Conservation (phyloP, 1,140 invertebrate species). For the Bombus waltoni region DNA sequence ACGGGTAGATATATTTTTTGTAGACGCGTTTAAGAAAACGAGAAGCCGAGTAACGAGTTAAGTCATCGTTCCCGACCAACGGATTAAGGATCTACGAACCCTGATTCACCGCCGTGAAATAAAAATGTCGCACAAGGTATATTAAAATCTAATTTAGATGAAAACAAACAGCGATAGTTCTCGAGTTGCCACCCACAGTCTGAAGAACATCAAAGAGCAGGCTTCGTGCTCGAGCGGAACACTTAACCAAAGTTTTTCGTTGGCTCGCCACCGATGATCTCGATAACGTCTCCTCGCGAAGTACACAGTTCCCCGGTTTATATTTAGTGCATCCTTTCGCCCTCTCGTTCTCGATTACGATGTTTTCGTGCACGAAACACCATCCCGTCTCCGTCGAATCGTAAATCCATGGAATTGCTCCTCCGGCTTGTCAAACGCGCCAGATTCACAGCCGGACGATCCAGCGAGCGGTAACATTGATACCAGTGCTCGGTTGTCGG, state of each 20-base stretch:
- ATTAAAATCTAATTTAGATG: constrained; percentile 27
- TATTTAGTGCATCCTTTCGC: constrained; percentile 53
- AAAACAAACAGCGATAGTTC: neutral
- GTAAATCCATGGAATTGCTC: constrained; percentile 32
- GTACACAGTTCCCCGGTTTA: constrained; percentile 33
- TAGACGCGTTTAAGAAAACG: neutral
- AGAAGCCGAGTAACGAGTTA: neutral
- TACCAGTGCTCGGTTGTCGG: constrained; percentile 5
- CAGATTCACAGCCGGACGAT: constrained; percentile 22
- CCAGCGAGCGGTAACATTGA: constrained; percentile 9
- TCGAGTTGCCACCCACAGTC: constrained; percentile 40
- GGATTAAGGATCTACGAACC: neutral
- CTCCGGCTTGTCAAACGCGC: constrained; percentile 38
- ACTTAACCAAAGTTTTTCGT: constrained; percentile 28
- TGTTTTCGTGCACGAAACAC: constrained; percentile 36
- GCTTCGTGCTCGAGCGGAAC: neutral
- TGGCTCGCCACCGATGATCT: constrained; percentile 32
- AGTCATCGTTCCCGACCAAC: neutral
- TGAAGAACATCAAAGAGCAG: constrained; percentile 35
- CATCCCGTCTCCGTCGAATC: constrained; percentile 14
- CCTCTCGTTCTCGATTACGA: constrained; percentile 39
- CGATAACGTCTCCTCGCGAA: constrained; percentile 46
- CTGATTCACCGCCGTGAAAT: no score
- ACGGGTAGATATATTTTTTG: neutral
- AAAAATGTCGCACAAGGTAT: neutral